Percentiles rank a stretch among this genome's conserved stretches.
Conservation (phyloP, 2,797 vertebrate genomes). For the Champsocephalus esox region DNA sequence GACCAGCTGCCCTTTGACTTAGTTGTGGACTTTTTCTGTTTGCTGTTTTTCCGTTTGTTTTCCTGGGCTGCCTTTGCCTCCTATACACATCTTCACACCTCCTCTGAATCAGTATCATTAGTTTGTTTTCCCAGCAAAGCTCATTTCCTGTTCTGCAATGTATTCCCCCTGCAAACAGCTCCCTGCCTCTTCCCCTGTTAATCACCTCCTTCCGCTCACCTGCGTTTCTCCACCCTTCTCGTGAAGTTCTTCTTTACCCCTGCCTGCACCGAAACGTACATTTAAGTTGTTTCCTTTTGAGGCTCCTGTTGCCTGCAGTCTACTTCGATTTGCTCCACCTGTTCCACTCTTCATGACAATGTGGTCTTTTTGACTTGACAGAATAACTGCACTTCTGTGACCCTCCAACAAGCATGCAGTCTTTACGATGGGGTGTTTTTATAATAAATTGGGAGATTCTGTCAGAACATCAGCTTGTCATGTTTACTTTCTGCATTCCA, state of each 20-base stretch:
- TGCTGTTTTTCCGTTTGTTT: too few species aligned
- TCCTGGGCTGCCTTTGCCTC: background rate
- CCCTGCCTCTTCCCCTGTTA: background rate
- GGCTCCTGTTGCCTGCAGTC: too few species aligned
- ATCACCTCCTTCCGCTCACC: background rate
- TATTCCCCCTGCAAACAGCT: background rate
- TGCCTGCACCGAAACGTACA: background rate
- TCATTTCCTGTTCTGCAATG: background rate
- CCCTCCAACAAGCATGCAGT: constrained; percentile 43
- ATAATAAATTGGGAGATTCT: constrained; percentile 43
- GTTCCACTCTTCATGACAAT: background rate
- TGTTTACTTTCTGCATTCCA: constrained; percentile 41
- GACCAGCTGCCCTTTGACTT: too few species aligned
- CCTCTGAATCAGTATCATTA: constrained; percentile 1
- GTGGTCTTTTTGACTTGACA: constrained; percentile 50
- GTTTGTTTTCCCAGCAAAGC: constrained; percentile 3
- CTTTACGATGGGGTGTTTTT: constrained; percentile 39
- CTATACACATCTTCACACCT: background rate
- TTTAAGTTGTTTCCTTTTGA: too few species aligned
- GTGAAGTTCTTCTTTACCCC: background rate
- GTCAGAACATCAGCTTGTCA: constrained; percentile 44
- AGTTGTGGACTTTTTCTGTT: too few species aligned
- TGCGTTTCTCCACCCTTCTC: background rate
- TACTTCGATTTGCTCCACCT: too few species aligned
- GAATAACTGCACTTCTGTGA: constrained; percentile 40